A percentile compares a stretch with the other conserved stretches of the same genome.
phyloP scores from a whole-genome alignment of 2,797 vertebrate genomes.

The Threskiornis aethiopicus region DNA sequence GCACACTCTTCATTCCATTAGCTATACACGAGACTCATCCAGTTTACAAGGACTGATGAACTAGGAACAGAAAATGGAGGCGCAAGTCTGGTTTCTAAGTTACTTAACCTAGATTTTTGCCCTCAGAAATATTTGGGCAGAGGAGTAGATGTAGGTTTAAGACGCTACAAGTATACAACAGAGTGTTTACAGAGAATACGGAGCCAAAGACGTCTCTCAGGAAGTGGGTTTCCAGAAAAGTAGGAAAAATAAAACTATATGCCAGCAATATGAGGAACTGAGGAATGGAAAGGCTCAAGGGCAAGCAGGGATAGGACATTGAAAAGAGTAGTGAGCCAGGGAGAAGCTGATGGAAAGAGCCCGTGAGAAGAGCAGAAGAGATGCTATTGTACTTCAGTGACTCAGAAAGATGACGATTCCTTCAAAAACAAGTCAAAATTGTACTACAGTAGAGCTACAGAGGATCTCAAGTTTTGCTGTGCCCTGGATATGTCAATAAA shows the following conservation, averaged over 20 bases:
- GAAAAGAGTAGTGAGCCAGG: not conserved
- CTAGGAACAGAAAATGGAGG: not conserved
- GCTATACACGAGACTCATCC: not conserved
- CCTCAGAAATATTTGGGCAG: not conserved
- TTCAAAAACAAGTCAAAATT: not conserved
- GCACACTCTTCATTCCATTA: not conserved
- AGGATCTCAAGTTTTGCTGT: not conserved
- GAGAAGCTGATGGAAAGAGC: not conserved
- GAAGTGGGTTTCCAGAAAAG: not conserved
- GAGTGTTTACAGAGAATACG: not conserved
- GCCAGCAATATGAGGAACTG: not conserved
- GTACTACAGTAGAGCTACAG: not conserved
- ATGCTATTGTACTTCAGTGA: not conserved
- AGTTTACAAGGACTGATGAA: not conserved
- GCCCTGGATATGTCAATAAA: not conserved
- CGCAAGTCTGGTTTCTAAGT: not conserved
- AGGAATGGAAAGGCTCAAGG: not conserved
- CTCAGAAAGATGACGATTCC: not conserved
- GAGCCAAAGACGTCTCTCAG: not conserved
- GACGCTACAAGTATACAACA: not conserved
- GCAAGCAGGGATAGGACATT: not conserved
- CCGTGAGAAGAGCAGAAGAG: not conserved
- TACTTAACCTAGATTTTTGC: not conserved
- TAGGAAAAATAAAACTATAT: not conserved
- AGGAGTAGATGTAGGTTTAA: not conserved